phyloP scores from a whole-genome alignment of 2,113 vertebrate species.

The Cynoglossus semilaevis region DNA sequence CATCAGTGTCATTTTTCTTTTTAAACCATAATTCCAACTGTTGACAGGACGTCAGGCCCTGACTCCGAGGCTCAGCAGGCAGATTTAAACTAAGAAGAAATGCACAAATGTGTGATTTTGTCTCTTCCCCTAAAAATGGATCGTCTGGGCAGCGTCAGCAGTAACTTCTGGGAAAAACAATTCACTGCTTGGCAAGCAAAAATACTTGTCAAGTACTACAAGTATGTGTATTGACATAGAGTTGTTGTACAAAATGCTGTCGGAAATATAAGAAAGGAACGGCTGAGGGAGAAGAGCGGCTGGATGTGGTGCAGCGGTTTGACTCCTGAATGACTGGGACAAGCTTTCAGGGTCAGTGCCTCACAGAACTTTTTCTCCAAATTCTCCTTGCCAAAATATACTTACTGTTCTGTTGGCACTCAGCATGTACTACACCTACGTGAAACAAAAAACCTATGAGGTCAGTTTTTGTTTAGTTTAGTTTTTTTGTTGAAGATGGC shows the following conservation, averaged over 20 bases:
- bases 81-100: background rate
- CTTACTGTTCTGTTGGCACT: background rate
- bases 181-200: slow-evolving; percentile 33
- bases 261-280: slow-evolving; percentile 26
- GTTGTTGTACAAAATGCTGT: slow-evolving; percentile 37
- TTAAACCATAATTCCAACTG: background rate
- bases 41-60: background rate
- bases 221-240: slow-evolving; percentile 20
- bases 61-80: background rate
- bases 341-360: background rate
- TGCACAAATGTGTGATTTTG: background rate
- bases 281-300: slow-evolving; percentile 39
- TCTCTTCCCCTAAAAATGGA: slow-evolving; percentile 4
- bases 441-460: slow-evolving; percentile 2
- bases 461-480: too few relatives aligned
- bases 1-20: background rate
- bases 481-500: too few relatives aligned
- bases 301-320: slow-evolving; percentile 7
- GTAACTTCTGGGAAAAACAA: slow-evolving; percentile 35
- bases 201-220: slow-evolving; percentile 30
- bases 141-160: slow-evolving; percentile 10
- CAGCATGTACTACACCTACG: background rate
- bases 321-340: slow-evolving; percentile 12
- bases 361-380: background rate
- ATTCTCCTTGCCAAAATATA: slow-evolving; percentile 1